These are phyloP conservation scores for Drosophila teissieri DNA, from an alignment of 1,140 invertebrate genomes.

Conservation along the genomic window DNA sequence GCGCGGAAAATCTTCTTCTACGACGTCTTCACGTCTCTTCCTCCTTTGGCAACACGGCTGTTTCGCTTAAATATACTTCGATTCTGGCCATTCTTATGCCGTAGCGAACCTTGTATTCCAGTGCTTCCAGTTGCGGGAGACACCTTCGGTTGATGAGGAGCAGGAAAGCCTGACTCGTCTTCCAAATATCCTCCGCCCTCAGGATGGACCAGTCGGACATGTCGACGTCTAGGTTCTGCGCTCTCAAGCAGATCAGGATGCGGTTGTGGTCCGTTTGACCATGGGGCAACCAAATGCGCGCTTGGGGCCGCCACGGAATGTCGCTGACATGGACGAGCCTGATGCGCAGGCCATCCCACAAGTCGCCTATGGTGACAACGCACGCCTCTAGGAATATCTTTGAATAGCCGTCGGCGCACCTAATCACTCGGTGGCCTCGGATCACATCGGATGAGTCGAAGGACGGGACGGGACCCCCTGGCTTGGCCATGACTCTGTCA, in stretches of 20 bases:
- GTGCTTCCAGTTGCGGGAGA: background rate
- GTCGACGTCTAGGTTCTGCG: background rate
- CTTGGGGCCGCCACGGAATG: background rate
- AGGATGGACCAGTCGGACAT: conserved; percentile 2
- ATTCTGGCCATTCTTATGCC: conserved; percentile 2
- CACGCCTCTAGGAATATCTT: background rate
- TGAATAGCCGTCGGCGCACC: conserved; percentile 1
- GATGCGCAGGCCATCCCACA: background rate
- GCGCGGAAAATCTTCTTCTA: too few species aligned
- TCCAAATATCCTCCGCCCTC: background rate
- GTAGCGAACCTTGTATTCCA: conserved; percentile 1
- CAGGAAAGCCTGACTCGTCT: background rate
- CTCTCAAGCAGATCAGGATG: background rate
- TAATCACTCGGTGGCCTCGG: background rate
- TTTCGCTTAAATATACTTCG: background rate
- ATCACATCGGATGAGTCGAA: conserved; percentile 1
- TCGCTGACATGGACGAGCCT: background rate
- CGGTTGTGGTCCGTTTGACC: background rate
- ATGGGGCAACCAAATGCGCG: conserved; percentile 3
- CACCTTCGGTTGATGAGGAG: background rate
- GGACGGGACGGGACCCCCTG: background rate
- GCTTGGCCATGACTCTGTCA: background rate
- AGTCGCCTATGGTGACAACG: background rate
- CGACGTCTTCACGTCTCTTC: too few species aligned
- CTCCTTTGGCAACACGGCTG: background rate